These are phyloP conservation scores for Dipus sagitta DNA, from an alignment of 2,797 vertebrate species.

Conservation along the genomic window DNA sequence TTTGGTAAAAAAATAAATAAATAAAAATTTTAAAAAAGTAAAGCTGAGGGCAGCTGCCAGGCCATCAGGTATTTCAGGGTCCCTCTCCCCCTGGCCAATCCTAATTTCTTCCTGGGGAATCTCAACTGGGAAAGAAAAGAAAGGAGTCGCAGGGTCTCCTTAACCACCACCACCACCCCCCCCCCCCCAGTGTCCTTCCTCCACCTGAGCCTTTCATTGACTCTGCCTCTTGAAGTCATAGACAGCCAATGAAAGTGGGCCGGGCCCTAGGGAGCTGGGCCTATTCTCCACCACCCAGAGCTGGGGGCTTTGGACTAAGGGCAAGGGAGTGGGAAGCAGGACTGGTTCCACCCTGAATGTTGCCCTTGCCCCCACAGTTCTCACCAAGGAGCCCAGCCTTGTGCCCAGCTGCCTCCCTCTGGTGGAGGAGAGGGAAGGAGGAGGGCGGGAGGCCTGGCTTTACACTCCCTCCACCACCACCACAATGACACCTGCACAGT, in stretches of 20 bases:
- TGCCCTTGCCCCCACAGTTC: not conserved
- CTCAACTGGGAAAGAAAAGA: conserved; percentile 12
- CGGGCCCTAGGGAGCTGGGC: not conserved
- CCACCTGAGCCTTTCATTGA: not conserved
- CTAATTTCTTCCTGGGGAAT: not conserved
- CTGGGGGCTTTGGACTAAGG: not conserved
- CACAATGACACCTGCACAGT: not conserved
- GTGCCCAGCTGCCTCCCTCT: not conserved
- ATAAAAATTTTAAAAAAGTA: not conserved
- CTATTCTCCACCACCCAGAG: not conserved
- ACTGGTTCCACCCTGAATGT: not conserved
- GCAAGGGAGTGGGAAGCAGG: conserved; percentile 8
- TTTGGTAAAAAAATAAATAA: too few relatives aligned
- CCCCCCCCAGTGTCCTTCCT: not conserved
- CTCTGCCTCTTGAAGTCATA: not conserved
- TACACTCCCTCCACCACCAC: not conserved
- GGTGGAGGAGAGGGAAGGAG: not conserved
- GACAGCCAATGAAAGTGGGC: not conserved
- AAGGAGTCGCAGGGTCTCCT: not conserved
- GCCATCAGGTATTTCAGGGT: not conserved
- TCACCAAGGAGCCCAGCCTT: not conserved
- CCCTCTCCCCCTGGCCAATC: not conserved
- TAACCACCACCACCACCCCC: too few relatives aligned
- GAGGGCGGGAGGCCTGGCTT: not conserved
- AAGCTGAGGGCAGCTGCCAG: not conserved